Base-by-base conservation (phyloP, 2,113 vertebrate species). In the Sorex fumeus region DNA sequence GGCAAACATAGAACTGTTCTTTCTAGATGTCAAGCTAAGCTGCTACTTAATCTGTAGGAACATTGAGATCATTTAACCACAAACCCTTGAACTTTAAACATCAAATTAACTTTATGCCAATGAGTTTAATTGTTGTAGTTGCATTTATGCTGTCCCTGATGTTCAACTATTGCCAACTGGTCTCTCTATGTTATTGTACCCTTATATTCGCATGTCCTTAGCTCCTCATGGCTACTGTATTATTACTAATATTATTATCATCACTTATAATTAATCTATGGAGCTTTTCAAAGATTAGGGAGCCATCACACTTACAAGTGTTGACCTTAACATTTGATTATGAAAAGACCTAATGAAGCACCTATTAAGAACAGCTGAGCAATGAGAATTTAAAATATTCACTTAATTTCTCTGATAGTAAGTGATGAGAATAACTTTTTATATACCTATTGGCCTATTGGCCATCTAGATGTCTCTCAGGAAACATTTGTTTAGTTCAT, bases 61-160 rank as follows among this genome's bases (percentile, higher is more conserved):
- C 18, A 66, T 2, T 93, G 27, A 79, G 25, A 50, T 79, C 32
- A 72, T 71, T 94, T 90, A 90, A 72, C 87, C 53, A 83, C 23
- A 88, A 92, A 94, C 53, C 57, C 66, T 83, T 76, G 43, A 92
- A 25, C 23, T 90, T 85, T 82, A 92, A 85, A 82, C 21, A 88
- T 19, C 70, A 94, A 71, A 90, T 92, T 96, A 92, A 76, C 76
- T 92, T 85, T 83, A 30, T 93, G 71, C 6, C 40, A 88, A 71
- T 88, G 28, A 86, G 25, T 23, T 91, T 93, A 79, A 93, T 75
- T 90, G 12, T 30, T 34, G 15, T 92, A 92, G 92, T 86, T 94
- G 66, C 28, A 80, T 50, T 82, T n/a, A 27, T 3, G 11, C 16
- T 88, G 25, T 70, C 57, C 40, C 40, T 88, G 23, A 82, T 90